Evolutionary conservation across 2,888 invertebrate species (phyloP).

Genomic region (Neoascia interrupta): DNA sequence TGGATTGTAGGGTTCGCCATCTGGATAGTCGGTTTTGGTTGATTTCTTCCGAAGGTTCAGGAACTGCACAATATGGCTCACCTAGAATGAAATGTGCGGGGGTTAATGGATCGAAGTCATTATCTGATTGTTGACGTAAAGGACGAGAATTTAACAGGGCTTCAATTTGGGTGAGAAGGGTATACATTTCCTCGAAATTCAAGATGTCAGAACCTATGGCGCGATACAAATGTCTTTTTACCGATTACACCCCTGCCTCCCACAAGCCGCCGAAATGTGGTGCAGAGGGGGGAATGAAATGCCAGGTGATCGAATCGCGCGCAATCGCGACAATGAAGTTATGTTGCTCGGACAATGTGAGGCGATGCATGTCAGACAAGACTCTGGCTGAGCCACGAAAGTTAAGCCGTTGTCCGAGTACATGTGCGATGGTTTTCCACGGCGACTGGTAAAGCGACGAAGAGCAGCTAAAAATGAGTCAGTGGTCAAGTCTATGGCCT

Average conservation of each 20-base stretch:
- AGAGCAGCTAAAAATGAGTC: slow-evolving; percentile 50
- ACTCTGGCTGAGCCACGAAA: slow-evolving; percentile 40
- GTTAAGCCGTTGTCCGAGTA: too few species aligned
- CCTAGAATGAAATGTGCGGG: slow-evolving; percentile 9
- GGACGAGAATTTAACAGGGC: slow-evolving; percentile 1
- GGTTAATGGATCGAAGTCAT: slow-evolving; percentile 6
- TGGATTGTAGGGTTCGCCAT: slow-evolving; percentile 1
- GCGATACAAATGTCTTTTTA: slow-evolving; percentile 47
- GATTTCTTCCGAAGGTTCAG: not conserved
- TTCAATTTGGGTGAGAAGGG: not conserved
- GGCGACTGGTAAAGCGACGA: slow-evolving; percentile 35
- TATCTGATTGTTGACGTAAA: not conserved
- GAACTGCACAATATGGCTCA: not conserved
- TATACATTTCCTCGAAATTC: not conserved
- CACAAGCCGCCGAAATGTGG: slow-evolving; percentile 54
- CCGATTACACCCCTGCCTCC: slow-evolving; percentile 46
- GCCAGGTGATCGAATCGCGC: slow-evolving; percentile 40
- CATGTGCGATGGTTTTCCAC: slow-evolving; percentile 17
- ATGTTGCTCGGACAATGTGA: slow-evolving; percentile 20
- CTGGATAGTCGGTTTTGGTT: not conserved
- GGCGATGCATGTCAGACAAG: slow-evolving; percentile 32
- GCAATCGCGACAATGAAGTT: slow-evolving; percentile 43
- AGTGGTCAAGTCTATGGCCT: slow-evolving; percentile 37
- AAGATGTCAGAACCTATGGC: not conserved
- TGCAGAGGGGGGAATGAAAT: slow-evolving; percentile 44